Conservation (phyloP, 2,797 vertebrate genomes). For the Pseudomugil tenellus region DNA sequence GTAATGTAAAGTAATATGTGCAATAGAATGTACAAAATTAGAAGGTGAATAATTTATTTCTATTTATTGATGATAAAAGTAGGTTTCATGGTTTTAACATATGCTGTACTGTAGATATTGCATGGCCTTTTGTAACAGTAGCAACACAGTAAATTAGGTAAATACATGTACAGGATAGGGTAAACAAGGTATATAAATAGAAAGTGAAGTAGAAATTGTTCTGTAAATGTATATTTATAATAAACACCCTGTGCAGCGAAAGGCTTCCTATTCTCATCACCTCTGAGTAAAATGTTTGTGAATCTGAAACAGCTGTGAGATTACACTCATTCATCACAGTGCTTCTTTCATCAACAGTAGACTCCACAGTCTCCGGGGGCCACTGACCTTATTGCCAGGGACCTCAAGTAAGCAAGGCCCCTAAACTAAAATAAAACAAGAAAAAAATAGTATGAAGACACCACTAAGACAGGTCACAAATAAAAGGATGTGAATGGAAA, state of each 20-base stretch:
- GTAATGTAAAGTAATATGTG: conserved; percentile 72
- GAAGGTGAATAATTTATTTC: conserved; percentile 79
- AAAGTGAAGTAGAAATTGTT: conserved; percentile 63
- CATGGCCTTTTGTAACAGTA: conserved; percentile 82
- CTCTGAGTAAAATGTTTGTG: conserved; percentile 61
- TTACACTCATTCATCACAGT: conserved; percentile 69
- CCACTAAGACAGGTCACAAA: conserved; percentile 23
- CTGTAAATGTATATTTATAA: conserved; percentile 79
- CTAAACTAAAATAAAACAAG: conserved; percentile 36
- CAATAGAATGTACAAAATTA: conserved; percentile 74
- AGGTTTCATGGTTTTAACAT: conserved; percentile 74
- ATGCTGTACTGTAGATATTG: conserved; percentile 80
- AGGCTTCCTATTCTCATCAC: conserved; percentile 40
- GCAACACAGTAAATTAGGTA: conserved; percentile 68
- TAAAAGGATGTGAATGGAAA: conserved; percentile 9
- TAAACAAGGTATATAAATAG: conserved; percentile 58
- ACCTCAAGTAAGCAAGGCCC: conserved; percentile 27
- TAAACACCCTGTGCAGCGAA: conserved; percentile 63
- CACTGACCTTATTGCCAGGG: conserved; percentile 58
- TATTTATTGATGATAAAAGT: conserved; percentile 81
- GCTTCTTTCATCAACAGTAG: conserved; percentile 55
- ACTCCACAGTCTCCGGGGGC: conserved; percentile 47
- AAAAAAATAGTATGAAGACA: conserved; percentile 29
- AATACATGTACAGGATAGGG: conserved; percentile 70
- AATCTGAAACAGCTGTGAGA: conserved; percentile 67